phyloP scores from a whole-genome alignment of 2,113 vertebrate species.

The Tapirus terrestris region DNA sequence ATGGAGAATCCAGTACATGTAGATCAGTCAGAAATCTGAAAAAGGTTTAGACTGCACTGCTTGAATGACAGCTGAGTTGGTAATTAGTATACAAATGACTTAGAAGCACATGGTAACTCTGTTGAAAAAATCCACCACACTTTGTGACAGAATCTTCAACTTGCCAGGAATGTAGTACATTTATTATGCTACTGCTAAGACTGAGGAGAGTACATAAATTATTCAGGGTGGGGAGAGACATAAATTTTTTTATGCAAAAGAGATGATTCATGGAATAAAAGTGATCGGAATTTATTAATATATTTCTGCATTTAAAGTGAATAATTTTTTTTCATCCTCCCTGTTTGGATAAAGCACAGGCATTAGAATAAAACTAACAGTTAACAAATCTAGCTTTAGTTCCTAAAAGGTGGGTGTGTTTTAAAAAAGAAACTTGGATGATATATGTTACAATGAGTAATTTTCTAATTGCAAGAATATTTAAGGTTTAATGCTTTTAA shows the following conservation, averaged over 20 bases:
- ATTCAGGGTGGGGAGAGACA: slow-evolving; percentile 50
- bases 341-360: slow-evolving; percentile 12
- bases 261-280: slow-evolving; percentile 67
- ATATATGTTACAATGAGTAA: neutral
- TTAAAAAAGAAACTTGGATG: slow-evolving; percentile 45
- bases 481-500: neutral
- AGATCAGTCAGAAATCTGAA: slow-evolving; percentile 1
- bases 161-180: slow-evolving; percentile 50
- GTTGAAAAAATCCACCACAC: slow-evolving; percentile 48
- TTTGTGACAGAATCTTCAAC: slow-evolving; percentile 41
- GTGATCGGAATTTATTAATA: slow-evolving; percentile 68
- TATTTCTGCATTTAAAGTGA: slow-evolving; percentile 61
- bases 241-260: slow-evolving; percentile 64
- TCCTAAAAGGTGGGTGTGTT: neutral
- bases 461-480: slow-evolving; percentile 35
- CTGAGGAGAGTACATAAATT: slow-evolving; percentile 67
- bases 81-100: slow-evolving; percentile 61
- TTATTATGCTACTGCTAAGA: slow-evolving; percentile 53
- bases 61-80: slow-evolving; percentile 30
- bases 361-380: slow-evolving; percentile 35
- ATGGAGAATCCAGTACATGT: neutral
- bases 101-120: slow-evolving; percentile 14
- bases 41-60: neutral
- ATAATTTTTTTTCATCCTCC: slow-evolving; percentile 65
- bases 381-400: slow-evolving; percentile 29